A percentile compares a stretch with the other conserved stretches of the same genome.
Evolutionary conservation across 2,888 invertebrate species (phyloP).

Genomic region (Caenorhabditis sp.): DNA sequence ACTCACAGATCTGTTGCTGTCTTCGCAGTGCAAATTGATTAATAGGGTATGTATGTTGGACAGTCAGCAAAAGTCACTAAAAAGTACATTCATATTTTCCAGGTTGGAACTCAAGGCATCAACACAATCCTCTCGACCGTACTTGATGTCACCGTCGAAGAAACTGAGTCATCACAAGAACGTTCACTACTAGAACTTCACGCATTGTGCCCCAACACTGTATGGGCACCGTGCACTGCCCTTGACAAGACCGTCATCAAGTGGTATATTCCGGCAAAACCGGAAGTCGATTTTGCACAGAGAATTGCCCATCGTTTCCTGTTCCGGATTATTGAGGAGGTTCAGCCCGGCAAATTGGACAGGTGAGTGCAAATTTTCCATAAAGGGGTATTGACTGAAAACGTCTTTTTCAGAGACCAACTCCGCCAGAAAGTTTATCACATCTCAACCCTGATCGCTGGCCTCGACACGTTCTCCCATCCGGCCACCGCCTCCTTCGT

Average conservation of each 20-base stretch:
- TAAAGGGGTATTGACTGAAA: neutral
- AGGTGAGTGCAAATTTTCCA: conserved; percentile 30
- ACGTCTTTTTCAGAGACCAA: conserved; percentile 19
- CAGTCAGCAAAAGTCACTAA: neutral
- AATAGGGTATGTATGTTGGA: conserved; percentile 48
- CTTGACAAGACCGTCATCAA: conserved; percentile 40
- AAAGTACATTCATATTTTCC: neutral
- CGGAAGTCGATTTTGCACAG: conserved; percentile 34
- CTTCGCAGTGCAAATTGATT: conserved; percentile 53
- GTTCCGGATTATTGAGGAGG: conserved; percentile 49
- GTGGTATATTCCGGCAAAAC: conserved; percentile 60
- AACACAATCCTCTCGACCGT: conserved; percentile 36
- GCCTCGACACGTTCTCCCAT: neutral
- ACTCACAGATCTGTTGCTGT: conserved; percentile 45
- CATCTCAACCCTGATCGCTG: neutral
- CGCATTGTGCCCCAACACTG: conserved; percentile 45
- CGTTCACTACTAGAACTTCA: too few species aligned
- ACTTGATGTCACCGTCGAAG: conserved; percentile 21
- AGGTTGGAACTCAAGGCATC: conserved; percentile 37
- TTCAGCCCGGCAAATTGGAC: conserved; percentile 32
- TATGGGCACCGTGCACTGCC: conserved; percentile 59
- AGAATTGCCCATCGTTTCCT: conserved; percentile 52
- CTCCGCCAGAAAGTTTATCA: conserved; percentile 13
- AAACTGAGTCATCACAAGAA: too few species aligned
- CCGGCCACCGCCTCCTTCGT: neutral